Percentiles rank a stretch among this genome's conserved stretches.
Conservation (phyloP, 2,113 vertebrate genomes). For the Ovis canadensis region DNA sequence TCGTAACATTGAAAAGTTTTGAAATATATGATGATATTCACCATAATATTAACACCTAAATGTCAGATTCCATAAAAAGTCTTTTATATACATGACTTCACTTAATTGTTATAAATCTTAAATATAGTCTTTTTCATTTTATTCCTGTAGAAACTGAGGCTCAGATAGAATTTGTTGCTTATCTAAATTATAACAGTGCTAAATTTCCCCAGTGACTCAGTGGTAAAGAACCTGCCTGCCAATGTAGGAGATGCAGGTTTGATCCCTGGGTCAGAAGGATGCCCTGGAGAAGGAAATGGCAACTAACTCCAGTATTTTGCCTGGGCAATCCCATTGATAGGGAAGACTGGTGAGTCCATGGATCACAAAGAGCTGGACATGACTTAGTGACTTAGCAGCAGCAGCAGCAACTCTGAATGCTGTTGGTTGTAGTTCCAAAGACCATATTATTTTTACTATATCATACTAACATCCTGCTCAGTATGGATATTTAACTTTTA, state of each 20-base stretch:
- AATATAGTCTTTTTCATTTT: background rate
- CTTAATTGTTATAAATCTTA: background rate
- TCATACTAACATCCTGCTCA: background rate
- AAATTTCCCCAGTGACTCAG: background rate
- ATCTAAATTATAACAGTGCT: background rate
- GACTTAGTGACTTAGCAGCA: background rate
- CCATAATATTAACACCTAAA: background rate
- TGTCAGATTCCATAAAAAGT: background rate
- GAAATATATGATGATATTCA: background rate
- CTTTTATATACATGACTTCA: background rate
- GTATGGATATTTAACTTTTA: background rate
- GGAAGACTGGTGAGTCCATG: background rate
- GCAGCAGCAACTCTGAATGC: background rate
- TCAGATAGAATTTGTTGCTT: background rate
- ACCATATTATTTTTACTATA: background rate
- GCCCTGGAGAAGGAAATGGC: background rate
- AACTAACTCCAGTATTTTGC: background rate
- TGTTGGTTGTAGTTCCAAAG: background rate
- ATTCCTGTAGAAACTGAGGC: background rate
- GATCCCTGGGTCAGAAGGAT: background rate
- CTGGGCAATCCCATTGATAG: background rate
- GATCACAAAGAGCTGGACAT: background rate
- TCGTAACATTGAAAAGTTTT: background rate
- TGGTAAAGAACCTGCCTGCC: background rate
- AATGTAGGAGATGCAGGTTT: background rate